Evolutionary conservation across 2,797 vertebrate genomes (phyloP).

Genomic region (Rousettus madagascariensis): DNA sequence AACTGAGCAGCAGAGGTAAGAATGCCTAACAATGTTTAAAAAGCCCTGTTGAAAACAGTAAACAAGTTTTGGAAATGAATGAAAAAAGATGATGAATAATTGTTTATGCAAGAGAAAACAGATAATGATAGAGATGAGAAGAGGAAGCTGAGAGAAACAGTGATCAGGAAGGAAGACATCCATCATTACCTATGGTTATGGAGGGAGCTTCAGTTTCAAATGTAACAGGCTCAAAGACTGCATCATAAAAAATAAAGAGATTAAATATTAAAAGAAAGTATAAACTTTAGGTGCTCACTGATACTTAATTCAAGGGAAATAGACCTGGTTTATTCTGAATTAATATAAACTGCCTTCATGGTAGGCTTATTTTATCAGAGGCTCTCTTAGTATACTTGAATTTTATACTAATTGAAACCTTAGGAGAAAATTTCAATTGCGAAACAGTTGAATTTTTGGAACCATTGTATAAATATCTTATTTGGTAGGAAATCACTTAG

Average conservation of each 20-base stretch:
- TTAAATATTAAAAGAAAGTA: neutral
- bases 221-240: conserved; percentile 31
- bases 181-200: conserved; percentile 33
- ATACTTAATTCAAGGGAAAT: neutral
- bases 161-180: neutral
- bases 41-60: neutral
- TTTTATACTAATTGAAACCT: conserved; percentile 12
- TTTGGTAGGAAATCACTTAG: neutral
- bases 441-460: conserved; percentile 19
- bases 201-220: neutral
- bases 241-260: conserved; percentile 37
- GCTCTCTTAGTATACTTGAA: neutral
- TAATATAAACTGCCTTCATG: neutral
- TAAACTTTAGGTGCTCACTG: neutral
- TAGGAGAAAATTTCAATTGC: neutral
- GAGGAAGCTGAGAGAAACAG: neutral
- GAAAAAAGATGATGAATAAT: neutral
- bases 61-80: neutral
- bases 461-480: neutral
- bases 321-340: neutral
- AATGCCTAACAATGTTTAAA: neutral
- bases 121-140: neutral
- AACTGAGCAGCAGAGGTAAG: neutral
- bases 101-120: neutral
- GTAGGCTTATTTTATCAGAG: neutral